Evolutionary conservation across 1,140 invertebrate genomes (phyloP).

Genomic region (Trichonephila inaurata): DNA sequence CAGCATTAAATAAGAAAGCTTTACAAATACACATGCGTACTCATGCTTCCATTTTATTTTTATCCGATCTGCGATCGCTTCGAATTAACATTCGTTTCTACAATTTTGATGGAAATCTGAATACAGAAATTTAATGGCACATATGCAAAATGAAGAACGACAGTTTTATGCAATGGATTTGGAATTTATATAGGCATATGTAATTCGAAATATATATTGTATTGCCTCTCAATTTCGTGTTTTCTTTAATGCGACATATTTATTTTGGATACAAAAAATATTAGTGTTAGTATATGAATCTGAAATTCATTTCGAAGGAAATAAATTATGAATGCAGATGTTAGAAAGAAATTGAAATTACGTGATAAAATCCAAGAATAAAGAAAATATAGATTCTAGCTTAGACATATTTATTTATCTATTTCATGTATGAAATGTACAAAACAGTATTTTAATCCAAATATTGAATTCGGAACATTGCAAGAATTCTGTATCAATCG

Average conservation of each 20-base stretch:
- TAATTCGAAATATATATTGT: not conserved
- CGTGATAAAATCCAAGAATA: not conserved
- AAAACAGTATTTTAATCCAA: too few species aligned
- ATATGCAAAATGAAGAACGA: not conserved
- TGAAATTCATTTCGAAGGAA: not conserved
- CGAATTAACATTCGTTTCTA: conserved; percentile 8
- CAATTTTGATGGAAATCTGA: not conserved
- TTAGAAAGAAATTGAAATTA: not conserved
- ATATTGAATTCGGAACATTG: too few species aligned
- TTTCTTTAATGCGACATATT: not conserved
- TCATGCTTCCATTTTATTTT: not conserved
- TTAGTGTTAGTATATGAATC: not conserved
- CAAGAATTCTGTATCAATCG: too few species aligned
- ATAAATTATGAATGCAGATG: not conserved
- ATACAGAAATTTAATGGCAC: not conserved
- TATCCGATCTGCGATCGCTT: not conserved
- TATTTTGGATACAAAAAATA: not conserved
- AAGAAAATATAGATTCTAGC: too few species aligned
- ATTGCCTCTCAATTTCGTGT: not conserved
- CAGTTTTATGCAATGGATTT: not conserved
- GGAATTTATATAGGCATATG: not conserved
- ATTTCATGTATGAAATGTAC: too few species aligned
- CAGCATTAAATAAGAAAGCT: conserved; percentile 3
- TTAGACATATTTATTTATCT: too few species aligned
- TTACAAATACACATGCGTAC: not conserved